Evolutionary conservation across 2,113 vertebrate genomes (phyloP).

Genomic region (Eptatretus burgeri): DNA sequence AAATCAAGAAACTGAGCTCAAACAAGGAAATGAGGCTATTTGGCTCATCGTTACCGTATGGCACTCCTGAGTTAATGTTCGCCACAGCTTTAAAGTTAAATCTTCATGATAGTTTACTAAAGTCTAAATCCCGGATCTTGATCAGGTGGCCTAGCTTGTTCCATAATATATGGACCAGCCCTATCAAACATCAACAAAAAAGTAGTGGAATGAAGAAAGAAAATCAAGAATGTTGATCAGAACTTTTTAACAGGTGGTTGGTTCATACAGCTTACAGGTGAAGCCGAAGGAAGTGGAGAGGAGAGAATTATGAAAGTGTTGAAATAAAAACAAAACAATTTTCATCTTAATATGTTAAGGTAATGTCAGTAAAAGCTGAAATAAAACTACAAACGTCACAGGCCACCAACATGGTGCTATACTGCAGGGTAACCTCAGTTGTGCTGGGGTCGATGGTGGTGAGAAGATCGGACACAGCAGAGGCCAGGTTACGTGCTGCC

Average conservation of each 20-base stretch:
- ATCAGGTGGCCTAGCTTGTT: too few relatives aligned
- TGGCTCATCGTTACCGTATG: too few relatives aligned
- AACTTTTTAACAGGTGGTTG: neutral
- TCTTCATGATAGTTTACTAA: too few relatives aligned
- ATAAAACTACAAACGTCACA: too few relatives aligned
- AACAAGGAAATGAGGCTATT: too few relatives aligned
- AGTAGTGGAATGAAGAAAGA: neutral
- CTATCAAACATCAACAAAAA: neutral
- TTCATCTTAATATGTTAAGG: too few relatives aligned
- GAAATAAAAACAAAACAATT: neutral
- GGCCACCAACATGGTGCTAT: neutral
- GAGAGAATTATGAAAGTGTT: neutral
- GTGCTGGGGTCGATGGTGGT: conserved; percentile 75
- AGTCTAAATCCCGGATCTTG: too few relatives aligned
- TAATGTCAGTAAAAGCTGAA: too few relatives aligned
- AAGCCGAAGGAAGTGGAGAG: neutral
- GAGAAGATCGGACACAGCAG: conserved; percentile 70
- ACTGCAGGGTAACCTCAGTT: conserved; percentile 34
- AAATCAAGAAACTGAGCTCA: too few relatives aligned
- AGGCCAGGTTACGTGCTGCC: conserved; percentile 56
- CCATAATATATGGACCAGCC: neutral
- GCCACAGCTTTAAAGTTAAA: too few relatives aligned
- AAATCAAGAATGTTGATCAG: neutral
- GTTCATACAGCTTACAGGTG: neutral
- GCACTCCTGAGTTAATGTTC: too few relatives aligned